Base-by-base conservation (phyloP, 2,113 vertebrate species). In the Chlamydotis undulata region DNA sequence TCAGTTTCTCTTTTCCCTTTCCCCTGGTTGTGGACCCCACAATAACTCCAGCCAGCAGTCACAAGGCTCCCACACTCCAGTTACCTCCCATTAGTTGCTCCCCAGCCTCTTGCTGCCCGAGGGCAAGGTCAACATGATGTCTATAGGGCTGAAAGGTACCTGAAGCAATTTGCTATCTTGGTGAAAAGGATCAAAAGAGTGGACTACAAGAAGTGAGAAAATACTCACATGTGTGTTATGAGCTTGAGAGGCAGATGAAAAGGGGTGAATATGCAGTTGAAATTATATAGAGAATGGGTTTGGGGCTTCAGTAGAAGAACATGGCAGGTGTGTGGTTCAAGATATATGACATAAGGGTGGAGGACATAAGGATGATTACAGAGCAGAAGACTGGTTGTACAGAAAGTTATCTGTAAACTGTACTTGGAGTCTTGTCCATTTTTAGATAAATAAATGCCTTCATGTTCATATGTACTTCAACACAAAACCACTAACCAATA, bases 201-300 rank as follows among this genome's bases (percentile, higher is more conserved):
- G 16, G 35, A 69, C 16, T 14, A 23, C 11, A 11, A 33, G 37
- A 70, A 64, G 61, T 22, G 26, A 57, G 56, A 7, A 49, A 57
- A 64, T 59, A 82, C 45, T 33, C 3, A 39, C 5, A 28, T 1
- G 0, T 26, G 7, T 47, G 33, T 53, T 74, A 41, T 1, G 3
- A 65, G 39, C 8, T 78, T 71, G 37, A 19, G 39, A 88, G 10
- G 22, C 18, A 83, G 12, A 59, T n/a, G 24, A 47, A 71, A 47
- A 65, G 35, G 21, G 17, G 39, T 23, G 12, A 23, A 26, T 76
- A 18, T 8, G 24, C 21, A 53, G 9, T 31, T 88, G 37, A 64
- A 71, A 71, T 53, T 53, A 15, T 31, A 15, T 4, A 43, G 15
- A 53, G 18, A 77, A 78, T 41, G 29, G 19, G 4, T n/a, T 39